Percentiles rank a stretch among this genome's conserved stretches.
These are phyloP conservation scores for Tetropium fuscum DNA, from an alignment of 2,888 invertebrate genomes.

Conservation along the genomic window DNA sequence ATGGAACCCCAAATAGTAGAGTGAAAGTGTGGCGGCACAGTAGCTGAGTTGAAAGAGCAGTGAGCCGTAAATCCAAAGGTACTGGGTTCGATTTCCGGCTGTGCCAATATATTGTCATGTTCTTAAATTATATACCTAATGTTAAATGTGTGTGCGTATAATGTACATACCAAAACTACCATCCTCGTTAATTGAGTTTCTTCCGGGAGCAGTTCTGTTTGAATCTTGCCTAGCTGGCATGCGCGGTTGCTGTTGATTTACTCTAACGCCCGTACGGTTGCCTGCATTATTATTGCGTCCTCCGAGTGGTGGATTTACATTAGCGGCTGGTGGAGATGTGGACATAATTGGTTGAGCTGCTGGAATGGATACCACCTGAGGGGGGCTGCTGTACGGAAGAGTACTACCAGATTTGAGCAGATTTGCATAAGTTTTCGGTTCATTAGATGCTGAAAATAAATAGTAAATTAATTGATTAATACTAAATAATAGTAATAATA, in stretches of 20 bases:
- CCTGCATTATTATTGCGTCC: slow-evolving; percentile 22
- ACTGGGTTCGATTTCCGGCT: too few relatives aligned
- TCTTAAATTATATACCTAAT: too few relatives aligned
- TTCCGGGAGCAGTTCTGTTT: slow-evolving; percentile 47
- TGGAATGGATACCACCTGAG: slow-evolving; percentile 15
- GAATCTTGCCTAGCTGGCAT: slow-evolving; percentile 57
- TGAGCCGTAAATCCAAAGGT: too few relatives aligned
- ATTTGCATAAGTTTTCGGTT: slow-evolving; percentile 91
- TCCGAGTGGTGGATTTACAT: slow-evolving; percentile 21
- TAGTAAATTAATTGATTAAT: too few relatives aligned
- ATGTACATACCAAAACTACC: slow-evolving; percentile 40
- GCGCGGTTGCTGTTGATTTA: slow-evolving; percentile 47
- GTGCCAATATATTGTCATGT: too few relatives aligned
- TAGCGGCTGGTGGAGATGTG: slow-evolving; percentile 7
- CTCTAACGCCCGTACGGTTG: slow-evolving; percentile 32
- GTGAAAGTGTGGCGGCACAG: too few relatives aligned
- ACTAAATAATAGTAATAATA: too few relatives aligned
- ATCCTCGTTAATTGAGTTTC: slow-evolving; percentile 59
- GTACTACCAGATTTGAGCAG: slow-evolving; percentile 73
- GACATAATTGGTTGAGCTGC: slow-evolving; percentile 17
- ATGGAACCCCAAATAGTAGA: too few relatives aligned
- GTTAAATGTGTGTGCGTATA: too few relatives aligned
- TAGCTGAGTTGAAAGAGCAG: too few relatives aligned
- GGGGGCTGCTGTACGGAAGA: slow-evolving; percentile 38
- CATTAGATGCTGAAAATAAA: slow-evolving; percentile 70